phyloP scores from a whole-genome alignment of 2,113 vertebrate species.

The Irena cyanogastra region DNA sequence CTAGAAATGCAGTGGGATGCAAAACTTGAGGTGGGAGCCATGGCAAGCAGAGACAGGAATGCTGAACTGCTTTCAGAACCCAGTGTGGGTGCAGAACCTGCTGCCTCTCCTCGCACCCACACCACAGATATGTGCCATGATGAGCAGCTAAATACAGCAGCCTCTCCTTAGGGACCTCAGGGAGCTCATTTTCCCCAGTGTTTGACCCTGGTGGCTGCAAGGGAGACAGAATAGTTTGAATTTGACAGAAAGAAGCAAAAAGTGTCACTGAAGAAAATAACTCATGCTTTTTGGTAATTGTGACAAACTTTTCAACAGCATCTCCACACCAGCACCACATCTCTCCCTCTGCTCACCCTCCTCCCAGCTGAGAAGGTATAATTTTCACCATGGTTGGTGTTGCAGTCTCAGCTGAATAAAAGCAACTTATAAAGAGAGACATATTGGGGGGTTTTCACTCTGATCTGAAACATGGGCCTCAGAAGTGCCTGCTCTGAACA shows the following conservation, averaged over 20 bases:
- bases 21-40: background rate
- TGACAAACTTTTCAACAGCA: background rate
- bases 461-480: background rate
- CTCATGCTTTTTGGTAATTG: background rate
- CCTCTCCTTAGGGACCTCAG: background rate
- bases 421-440: background rate
- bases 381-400: background rate
- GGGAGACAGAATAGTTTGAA: constrained; percentile 8
- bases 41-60: background rate
- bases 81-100: background rate
- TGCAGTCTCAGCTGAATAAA: constrained; percentile 1
- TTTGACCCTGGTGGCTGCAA: background rate
- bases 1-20: background rate
- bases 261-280: background rate
- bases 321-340: background rate
- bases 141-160: background rate
- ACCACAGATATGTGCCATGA: background rate
- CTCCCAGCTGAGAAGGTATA: background rate
- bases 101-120: background rate
- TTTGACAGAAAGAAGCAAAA: background rate
- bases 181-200: background rate
- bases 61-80: background rate
- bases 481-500: background rate
- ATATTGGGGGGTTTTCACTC: background rate
- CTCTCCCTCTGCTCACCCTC: background rate